These are phyloP conservation scores for Gymnorhina tibicen DNA, from an alignment of 2,113 vertebrate species.

Conservation along the genomic window DNA sequence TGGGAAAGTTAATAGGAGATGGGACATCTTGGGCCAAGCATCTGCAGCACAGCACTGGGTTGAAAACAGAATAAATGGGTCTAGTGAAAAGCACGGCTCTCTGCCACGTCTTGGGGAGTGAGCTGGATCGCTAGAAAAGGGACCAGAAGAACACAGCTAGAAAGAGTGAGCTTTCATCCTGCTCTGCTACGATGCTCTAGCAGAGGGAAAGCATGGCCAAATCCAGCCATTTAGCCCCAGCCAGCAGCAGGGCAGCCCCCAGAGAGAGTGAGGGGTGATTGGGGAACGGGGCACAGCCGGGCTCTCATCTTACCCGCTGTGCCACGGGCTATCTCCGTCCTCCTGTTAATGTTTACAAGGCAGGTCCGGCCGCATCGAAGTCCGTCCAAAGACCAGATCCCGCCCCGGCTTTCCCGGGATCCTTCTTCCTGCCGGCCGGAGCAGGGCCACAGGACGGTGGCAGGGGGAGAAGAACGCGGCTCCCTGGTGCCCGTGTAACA, in stretches of 20 bases:
- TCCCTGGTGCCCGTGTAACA: not conserved
- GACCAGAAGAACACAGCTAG: not conserved
- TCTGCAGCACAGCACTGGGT: not conserved
- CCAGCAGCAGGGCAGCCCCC: not conserved
- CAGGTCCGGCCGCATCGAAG: not conserved
- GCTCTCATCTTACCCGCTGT: not conserved
- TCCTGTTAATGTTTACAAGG: conserved; percentile 62
- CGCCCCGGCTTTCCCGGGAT: not conserved
- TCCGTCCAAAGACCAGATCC: conserved; percentile 35
- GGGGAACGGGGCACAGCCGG: fast-evolving
- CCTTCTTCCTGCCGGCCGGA: not conserved
- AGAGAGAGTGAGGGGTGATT: not conserved
- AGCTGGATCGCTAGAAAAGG: not conserved
- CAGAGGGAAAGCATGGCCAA: not conserved
- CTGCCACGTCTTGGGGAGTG: not conserved
- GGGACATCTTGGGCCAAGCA: not conserved
- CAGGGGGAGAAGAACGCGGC: not conserved
- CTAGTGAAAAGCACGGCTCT: not conserved
- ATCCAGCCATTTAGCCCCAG: not conserved
- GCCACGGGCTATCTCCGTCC: not conserved
- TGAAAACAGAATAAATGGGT: not conserved
- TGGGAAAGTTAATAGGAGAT: not conserved
- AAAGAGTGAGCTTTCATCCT: not conserved
- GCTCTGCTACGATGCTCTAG: not conserved
- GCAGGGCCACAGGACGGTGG: not conserved